Conservation (phyloP, 2,113 vertebrate species). For the Chaetorhynchus papuensis region DNA sequence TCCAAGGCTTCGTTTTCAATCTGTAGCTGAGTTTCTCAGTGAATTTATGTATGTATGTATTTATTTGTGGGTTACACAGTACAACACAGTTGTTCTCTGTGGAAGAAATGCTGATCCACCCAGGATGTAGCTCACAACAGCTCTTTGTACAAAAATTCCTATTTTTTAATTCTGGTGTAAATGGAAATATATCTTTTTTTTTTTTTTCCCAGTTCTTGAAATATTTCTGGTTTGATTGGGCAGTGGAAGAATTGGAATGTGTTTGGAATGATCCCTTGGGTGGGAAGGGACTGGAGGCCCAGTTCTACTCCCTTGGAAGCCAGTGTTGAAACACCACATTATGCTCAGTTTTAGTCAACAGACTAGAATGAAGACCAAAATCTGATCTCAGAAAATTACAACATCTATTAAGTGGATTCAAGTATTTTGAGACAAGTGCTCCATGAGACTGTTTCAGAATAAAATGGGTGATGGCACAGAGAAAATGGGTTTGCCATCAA, state of each 20-base stretch:
- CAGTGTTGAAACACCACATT: neutral
- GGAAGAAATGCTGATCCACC: neutral
- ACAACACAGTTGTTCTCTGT: neutral
- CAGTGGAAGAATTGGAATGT: neutral
- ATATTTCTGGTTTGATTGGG: neutral
- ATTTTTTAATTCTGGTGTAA: neutral
- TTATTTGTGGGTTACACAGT: neutral
- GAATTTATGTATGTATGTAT: neutral
- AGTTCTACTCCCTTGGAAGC: neutral
- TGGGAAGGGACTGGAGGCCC: neutral
- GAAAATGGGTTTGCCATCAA: neutral
- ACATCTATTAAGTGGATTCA: neutral
- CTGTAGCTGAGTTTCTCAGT: neutral
- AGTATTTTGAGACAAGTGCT: neutral
- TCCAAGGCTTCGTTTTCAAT: neutral
- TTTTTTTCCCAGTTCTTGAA: neutral
- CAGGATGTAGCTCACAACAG: neutral
- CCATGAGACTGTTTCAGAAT: neutral
- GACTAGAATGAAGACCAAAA: neutral
- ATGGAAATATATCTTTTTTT: neutral
- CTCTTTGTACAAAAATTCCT: neutral
- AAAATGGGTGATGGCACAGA: neutral
- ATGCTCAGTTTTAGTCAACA: neutral
- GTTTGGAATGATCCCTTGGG: neutral
- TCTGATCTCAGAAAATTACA: neutral